Percentiles rank a stretch among this genome's conserved stretches.
Conservation (phyloP, 2,888 invertebrate genomes). For the Abrostola tripartita region DNA sequence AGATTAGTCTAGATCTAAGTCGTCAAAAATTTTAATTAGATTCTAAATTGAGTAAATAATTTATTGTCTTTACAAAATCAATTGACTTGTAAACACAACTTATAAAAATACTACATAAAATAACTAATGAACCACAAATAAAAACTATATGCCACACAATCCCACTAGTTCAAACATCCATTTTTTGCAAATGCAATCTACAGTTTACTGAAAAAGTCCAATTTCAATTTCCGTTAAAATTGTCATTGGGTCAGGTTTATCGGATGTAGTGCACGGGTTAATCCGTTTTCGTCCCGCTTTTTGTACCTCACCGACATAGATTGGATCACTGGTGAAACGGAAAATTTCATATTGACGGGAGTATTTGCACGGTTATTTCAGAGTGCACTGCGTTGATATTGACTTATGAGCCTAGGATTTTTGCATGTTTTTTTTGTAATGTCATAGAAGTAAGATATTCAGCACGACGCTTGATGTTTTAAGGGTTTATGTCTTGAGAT, state of each 20-base stretch:
- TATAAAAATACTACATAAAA: no score
- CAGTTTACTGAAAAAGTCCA: background rate
- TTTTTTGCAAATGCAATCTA: background rate
- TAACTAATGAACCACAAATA: background rate
- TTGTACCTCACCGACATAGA: constrained; percentile 11
- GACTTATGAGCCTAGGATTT: no score
- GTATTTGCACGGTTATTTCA: constrained; percentile 8
- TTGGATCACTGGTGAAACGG: constrained; percentile 20
- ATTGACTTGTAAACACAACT: no score
- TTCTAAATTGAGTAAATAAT: no score
- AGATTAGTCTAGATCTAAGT: no score
- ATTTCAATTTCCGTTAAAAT: constrained; percentile 7
- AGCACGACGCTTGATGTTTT: no score
- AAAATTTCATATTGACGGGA: constrained; percentile 28
- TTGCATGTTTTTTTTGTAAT: no score
- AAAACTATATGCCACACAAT: background rate
- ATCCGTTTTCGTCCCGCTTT: constrained; percentile 22
- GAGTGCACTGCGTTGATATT: background rate
- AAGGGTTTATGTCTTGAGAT: no score
- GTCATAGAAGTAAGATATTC: no score
- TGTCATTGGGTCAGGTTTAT: constrained; percentile 1
- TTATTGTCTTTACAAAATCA: no score
- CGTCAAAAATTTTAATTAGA: no score
- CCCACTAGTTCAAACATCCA: background rate
- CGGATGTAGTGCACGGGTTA: background rate